Evolutionary conservation across 2,113 vertebrate species (phyloP).

Genomic region (Illadopsis cleaveri): DNA sequence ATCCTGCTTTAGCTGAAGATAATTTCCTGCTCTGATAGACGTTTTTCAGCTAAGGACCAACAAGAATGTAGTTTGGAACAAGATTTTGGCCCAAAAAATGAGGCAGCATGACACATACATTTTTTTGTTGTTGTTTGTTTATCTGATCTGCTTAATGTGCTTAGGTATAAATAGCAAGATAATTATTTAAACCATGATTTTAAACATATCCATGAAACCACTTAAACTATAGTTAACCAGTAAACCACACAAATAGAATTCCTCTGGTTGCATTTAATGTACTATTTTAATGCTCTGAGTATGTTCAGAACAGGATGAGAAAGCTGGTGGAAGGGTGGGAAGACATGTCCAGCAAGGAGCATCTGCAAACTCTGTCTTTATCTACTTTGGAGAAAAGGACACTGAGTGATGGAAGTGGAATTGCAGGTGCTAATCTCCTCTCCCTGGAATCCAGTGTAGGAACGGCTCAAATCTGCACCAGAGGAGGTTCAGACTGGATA

Average conservation of each 20-base stretch:
- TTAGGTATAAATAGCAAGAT: background rate
- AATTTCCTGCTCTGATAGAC: background rate
- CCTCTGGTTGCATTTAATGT: background rate
- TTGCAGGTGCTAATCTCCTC: background rate
- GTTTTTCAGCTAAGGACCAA: background rate
- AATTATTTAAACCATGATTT: background rate
- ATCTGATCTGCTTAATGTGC: background rate
- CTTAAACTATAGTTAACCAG: background rate
- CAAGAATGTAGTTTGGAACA: background rate
- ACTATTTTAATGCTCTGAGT: background rate
- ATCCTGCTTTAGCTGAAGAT: background rate
- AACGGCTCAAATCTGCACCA: fast-evolving
- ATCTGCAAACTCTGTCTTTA: background rate
- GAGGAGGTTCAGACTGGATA: background rate
- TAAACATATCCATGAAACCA: background rate
- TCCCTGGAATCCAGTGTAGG: background rate
- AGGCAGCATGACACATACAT: background rate
- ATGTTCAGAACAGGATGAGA: background rate
- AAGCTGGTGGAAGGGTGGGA: background rate
- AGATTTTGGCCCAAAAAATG: background rate
- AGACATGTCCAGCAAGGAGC: fast-evolving
- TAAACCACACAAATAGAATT: background rate
- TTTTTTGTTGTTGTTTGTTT: background rate
- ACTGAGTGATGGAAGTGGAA: background rate
- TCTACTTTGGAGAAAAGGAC: background rate